Evolutionary conservation across 2,113 vertebrate genomes (phyloP).

Genomic region (Pycnonotus jocosus): DNA sequence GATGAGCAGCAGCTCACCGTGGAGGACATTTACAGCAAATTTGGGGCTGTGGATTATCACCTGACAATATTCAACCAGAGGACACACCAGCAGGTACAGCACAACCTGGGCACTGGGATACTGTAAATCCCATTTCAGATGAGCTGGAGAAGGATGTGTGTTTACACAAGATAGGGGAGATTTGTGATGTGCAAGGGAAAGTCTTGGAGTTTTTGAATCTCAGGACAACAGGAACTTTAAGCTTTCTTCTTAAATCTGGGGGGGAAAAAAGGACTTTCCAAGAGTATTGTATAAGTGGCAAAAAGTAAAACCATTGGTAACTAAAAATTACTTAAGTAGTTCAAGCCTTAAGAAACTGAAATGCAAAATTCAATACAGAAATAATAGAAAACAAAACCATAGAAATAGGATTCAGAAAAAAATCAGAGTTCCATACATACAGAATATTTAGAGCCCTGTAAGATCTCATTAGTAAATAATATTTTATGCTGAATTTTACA

Average conservation of each 20-base stretch:
- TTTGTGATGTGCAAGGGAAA: background rate
- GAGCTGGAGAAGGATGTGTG: background rate
- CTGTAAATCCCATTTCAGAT: background rate
- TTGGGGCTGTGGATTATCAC: slow-evolving; percentile 31
- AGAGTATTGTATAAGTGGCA: background rate
- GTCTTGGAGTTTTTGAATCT: background rate
- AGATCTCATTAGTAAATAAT: background rate
- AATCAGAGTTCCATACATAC: background rate
- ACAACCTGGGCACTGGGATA: background rate
- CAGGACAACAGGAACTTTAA: background rate
- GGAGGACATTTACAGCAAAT: slow-evolving; percentile 63
- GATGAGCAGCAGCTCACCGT: slow-evolving; percentile 25
- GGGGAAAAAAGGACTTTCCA: background rate
- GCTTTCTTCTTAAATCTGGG: background rate
- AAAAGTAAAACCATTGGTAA: background rate
- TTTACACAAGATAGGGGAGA: background rate
- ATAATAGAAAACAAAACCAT: background rate
- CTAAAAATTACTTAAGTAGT: background rate
- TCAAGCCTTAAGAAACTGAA: background rate
- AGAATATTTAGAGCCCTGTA: background rate
- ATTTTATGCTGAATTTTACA: background rate
- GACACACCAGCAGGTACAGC: slow-evolving; percentile 64
- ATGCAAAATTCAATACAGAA: background rate
- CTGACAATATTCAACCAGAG: slow-evolving; percentile 40
- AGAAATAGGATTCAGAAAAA: background rate